Evolutionary conservation across 2,888 invertebrate species (phyloP).

Genomic region (Mesoligia furuncula): DNA sequence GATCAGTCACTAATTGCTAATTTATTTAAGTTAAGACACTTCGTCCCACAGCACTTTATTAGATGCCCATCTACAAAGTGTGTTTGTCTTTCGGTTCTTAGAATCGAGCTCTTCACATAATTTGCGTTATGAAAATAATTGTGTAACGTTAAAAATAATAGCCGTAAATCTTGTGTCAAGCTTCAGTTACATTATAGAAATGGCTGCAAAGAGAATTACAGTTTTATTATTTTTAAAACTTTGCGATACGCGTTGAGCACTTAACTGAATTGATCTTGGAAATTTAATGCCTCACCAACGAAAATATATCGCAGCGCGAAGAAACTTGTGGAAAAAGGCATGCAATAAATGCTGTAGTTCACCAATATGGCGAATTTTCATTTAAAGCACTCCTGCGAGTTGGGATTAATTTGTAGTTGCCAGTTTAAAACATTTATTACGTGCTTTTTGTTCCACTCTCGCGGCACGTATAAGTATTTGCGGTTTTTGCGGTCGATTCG

Average conservation of each 20-base stretch:
- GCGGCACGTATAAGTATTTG: conserved; percentile 59
- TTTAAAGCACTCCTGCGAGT: conserved; percentile 25
- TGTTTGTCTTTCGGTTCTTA: not conserved
- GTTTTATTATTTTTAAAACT: conserved; percentile 33
- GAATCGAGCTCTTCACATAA: not conserved
- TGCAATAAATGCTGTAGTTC: conserved; percentile 13
- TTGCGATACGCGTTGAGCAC: conserved; percentile 37
- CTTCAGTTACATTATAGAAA: conserved; percentile 6
- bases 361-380: conserved; percentile 30
- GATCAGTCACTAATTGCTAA: conserved; percentile 56
- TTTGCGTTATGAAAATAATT: too few relatives aligned
- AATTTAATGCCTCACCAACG: conserved; percentile 26
- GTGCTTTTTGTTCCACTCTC: conserved; percentile 62
- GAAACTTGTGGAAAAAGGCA: conserved; percentile 15
- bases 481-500: conserved; percentile 55
- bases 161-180: conserved; percentile 25
- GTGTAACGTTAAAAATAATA: conserved; percentile 17
- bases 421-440: conserved; percentile 70
- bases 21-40: conserved; percentile 53
- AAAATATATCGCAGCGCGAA: conserved; percentile 34
- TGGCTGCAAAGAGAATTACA: conserved; percentile 9
- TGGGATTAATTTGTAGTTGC: conserved; percentile 72
- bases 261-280: conserved; percentile 48
- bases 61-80: not conserved
- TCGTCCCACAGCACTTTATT: not conserved